phyloP scores from a whole-genome alignment of 2,888 invertebrate species.

The Ariolimax columbianus region DNA sequence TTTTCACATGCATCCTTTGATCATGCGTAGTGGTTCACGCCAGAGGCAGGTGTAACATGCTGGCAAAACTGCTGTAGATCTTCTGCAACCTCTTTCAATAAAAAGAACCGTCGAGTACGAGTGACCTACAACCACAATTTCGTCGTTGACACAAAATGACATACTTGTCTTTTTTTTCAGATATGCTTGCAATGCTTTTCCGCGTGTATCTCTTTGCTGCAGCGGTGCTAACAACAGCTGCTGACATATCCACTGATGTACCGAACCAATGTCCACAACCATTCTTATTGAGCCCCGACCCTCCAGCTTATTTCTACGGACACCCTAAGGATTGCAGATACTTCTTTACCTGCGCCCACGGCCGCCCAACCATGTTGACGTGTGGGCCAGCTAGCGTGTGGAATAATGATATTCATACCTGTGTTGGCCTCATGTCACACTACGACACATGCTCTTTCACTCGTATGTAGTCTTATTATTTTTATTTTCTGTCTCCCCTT shows the following conservation, averaged over 20 bases:
- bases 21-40: no score
- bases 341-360: background rate
- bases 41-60: no score
- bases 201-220: background rate
- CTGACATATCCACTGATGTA: background rate
- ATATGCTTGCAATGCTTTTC: background rate
- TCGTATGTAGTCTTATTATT: no score
- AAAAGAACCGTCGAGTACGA: no score
- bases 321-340: background rate
- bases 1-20: no score
- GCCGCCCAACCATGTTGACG: background rate
- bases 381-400: background rate
- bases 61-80: no score
- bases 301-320: background rate
- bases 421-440: background rate
- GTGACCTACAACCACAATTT: no score
- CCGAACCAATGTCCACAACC: slow-evolving; percentile 2
- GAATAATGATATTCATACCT: background rate
- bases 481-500: no score
- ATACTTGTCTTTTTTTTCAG: no score
- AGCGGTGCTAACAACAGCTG: background rate
- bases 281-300: background rate
- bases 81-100: no score
- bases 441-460: background rate
- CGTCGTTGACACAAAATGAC: no score